Base-by-base conservation (phyloP, 2,888 invertebrate genomes). In the Yponomeuta malinellus region DNA sequence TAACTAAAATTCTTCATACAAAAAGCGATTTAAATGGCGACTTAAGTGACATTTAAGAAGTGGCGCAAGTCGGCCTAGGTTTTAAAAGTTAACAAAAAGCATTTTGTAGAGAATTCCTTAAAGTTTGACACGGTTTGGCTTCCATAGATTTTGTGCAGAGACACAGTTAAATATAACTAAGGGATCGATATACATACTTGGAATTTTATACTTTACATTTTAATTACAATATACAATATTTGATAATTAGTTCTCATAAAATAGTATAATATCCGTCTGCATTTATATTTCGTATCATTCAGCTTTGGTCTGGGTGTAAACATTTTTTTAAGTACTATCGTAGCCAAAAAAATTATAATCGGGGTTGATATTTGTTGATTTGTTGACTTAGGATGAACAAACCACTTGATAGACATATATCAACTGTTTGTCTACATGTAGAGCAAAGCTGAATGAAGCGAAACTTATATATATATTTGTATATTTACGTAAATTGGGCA, bases 111-210 rank as follows among this genome's bases (percentile, higher is more conserved):
- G 82, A 83, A 75, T 73, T 82, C 81, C 77, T 75, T 83, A 83
- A 84, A 77, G 79, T 76, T 81, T 82, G 81, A 83, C 84, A 82
- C 75, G 75, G 84, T 87, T 89, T 88, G 91, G 90, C 90, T 91
- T 91, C 90, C 90, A 91, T 90, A 90, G 88, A 81, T 85, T 72
- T 89, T 82, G 85, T 81, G 86, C 88, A 88, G 86, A 74, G 73
- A 77, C 70, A 71, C 65, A 23, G 70, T 72, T 72, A 71, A 66
- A 74, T 73, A 63, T 23, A 71, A 70, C 71, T 72, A 71, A 66
- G 68, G 68, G 70, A 71, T 48, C 73, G 71, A 72, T 71, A 72
- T 71, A 71, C n/a, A 73, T 72, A 73, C 70, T 71, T 73, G 75
- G 65, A 65, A 15, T 65, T 64, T 70, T 48, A 43, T 65, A 43